A percentile compares a stretch with the other conserved stretches of the same genome.
Conservation (phyloP, 2,113 vertebrate species). For the Sceloporus undulatus region DNA sequence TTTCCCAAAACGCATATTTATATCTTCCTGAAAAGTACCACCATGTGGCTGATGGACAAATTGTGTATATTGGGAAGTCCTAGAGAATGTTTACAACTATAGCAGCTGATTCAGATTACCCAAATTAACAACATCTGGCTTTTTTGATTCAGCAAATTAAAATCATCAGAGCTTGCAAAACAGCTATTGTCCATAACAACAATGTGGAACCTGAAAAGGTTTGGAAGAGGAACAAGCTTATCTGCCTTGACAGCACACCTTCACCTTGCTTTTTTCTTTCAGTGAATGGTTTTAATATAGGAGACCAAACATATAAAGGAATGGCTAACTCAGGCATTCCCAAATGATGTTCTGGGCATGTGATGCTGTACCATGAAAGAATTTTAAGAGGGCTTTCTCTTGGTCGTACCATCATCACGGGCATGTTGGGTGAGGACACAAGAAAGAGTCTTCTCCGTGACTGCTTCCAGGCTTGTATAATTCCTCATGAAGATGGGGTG, state of each 20-base stretch:
- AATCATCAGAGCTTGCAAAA: slow-evolving; percentile 42
- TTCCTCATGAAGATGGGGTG: too few relatives aligned
- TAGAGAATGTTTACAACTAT: slow-evolving; percentile 42
- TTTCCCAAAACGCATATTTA: slow-evolving; percentile 1
- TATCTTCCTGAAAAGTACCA: neutral
- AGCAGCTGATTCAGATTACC: slow-evolving; percentile 54
- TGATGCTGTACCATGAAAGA: neutral
- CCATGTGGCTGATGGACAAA: slow-evolving; percentile 20
- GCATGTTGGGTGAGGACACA: too few relatives aligned
- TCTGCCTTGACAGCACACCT: neutral
- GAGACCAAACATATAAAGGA: neutral
- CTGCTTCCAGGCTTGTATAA: too few relatives aligned
- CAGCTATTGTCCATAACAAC: slow-evolving; percentile 31
- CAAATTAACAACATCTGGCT: slow-evolving; percentile 48
- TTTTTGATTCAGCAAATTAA: slow-evolving; percentile 44
- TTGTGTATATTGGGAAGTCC: slow-evolving; percentile 32
- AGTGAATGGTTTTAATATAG: neutral
- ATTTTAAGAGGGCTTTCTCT: neutral
- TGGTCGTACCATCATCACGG: too few relatives aligned
- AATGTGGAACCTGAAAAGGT: slow-evolving; percentile 30
- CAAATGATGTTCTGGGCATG: neutral
- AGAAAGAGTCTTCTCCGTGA: too few relatives aligned
- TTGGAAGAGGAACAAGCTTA: neutral
- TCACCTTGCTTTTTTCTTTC: neutral
- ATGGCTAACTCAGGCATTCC: neutral